These are phyloP conservation scores for Microtus agrestis DNA, from an alignment of 2,797 vertebrate species.

Conservation along the genomic window DNA sequence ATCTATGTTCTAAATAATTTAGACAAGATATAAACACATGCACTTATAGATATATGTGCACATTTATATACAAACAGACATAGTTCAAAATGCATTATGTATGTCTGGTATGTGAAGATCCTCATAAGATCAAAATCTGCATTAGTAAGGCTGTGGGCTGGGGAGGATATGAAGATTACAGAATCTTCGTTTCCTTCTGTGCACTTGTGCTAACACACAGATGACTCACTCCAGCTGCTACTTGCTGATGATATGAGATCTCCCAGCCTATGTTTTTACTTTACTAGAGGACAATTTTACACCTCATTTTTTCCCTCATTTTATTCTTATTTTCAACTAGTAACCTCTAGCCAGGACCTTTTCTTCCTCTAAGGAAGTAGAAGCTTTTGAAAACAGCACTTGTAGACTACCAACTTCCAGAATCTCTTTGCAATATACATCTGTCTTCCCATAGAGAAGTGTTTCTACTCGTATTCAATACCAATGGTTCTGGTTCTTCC, in stretches of 20 bases:
- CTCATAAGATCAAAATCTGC: neutral
- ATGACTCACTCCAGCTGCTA: neutral
- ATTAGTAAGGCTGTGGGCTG: neutral
- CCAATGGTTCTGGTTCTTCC: neutral
- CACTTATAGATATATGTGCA: neutral
- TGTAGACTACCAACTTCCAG: too few species aligned
- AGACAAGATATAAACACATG: neutral
- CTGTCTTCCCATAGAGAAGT: neutral
- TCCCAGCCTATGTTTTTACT: neutral
- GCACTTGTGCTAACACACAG: neutral
- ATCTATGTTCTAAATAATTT: neutral
- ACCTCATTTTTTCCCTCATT: neutral
- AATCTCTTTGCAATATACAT: neutral
- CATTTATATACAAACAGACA: neutral
- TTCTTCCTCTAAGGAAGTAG: neutral
- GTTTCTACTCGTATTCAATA: neutral
- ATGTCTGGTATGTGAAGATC: neutral
- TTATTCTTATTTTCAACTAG: neutral
- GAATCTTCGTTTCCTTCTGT: neutral
- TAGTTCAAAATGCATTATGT: neutral
- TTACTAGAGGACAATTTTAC: neutral
- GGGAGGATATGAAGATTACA: neutral
- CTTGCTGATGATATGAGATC: neutral
- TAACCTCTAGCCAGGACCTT: neutral
- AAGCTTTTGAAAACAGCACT: neutral